phyloP scores from a whole-genome alignment of 2,113 vertebrate genomes.

The Prolemur simus region DNA sequence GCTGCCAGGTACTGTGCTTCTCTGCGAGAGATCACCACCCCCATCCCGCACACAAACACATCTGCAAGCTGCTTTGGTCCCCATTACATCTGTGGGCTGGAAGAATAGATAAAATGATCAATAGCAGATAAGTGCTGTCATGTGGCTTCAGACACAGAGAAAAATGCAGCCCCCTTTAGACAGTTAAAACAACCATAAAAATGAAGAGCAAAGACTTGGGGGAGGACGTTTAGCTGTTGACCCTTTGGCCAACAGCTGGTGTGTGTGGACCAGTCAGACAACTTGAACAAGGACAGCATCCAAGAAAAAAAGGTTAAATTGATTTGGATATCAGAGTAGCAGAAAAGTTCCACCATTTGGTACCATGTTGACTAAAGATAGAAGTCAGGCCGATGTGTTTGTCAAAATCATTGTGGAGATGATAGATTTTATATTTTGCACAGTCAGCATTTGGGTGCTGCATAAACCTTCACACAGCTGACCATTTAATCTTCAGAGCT shows the following conservation, averaged over 20 bases:
- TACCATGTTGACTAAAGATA: background rate
- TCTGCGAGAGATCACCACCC: background rate
- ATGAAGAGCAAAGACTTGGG: background rate
- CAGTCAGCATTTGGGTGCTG: background rate
- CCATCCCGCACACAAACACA: background rate
- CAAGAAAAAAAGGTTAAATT: background rate
- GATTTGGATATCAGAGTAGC: background rate
- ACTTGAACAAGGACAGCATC: background rate
- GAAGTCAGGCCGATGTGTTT: background rate
- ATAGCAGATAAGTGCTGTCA: background rate
- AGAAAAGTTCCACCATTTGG: background rate
- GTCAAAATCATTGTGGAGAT: background rate
- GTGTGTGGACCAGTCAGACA: background rate
- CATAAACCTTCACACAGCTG: fast-evolving
- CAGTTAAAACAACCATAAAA: background rate
- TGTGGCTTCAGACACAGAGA: background rate
- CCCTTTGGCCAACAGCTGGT: background rate
- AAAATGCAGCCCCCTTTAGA: background rate
- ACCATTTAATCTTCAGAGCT: background rate
- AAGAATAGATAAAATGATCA: slow-evolving; percentile 15
- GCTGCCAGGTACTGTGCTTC: background rate
- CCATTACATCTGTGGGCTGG: background rate
- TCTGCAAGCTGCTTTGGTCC: background rate
- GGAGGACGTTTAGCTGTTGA: background rate
- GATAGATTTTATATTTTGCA: background rate